These are phyloP conservation scores for Drosophila lacertosa DNA, from an alignment of 1,140 invertebrate species.

Conservation along the genomic window DNA sequence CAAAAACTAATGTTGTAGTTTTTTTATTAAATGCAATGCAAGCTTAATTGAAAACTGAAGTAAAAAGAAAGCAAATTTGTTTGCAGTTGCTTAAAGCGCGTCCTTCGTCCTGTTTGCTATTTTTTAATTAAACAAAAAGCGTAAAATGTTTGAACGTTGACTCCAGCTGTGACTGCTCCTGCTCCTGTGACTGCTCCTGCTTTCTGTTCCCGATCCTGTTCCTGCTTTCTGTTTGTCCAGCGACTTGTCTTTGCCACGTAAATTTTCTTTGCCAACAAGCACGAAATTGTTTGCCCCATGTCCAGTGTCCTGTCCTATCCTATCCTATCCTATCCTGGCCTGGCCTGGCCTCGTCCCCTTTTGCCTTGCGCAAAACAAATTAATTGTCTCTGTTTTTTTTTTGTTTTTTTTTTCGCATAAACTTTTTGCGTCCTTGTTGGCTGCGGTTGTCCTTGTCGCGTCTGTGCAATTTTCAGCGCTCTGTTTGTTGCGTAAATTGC, in stretches of 20 bases:
- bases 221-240: constrained; percentile 32
- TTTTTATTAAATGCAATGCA: constrained; percentile 67
- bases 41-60: constrained; percentile 77
- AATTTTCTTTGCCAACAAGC: constrained; percentile 81
- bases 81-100: constrained; percentile 17
- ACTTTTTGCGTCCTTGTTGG: constrained; percentile 43
- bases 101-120: constrained; percentile 63
- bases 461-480: constrained; percentile 62
- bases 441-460: constrained; percentile 9
- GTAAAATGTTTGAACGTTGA: constrained; percentile 75
- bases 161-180: constrained; percentile 11
- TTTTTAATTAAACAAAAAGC: constrained; percentile 82
- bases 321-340: constrained; percentile 25
- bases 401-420: constrained; percentile 52
- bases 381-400: constrained; percentile 70
- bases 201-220: constrained; percentile 1
- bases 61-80: background rate
- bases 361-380: constrained; percentile 73
- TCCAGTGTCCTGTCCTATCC: constrained; percentile 18
- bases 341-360: constrained; percentile 2
- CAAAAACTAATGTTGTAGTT: constrained; percentile 53
- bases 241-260: constrained; percentile 76
- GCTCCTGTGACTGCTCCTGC: background rate
- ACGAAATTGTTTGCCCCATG: constrained; percentile 69
- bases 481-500: constrained; percentile 71